Conservation (phyloP, 2,888 invertebrate species). For the Caenorhabditis sulstoni region DNA sequence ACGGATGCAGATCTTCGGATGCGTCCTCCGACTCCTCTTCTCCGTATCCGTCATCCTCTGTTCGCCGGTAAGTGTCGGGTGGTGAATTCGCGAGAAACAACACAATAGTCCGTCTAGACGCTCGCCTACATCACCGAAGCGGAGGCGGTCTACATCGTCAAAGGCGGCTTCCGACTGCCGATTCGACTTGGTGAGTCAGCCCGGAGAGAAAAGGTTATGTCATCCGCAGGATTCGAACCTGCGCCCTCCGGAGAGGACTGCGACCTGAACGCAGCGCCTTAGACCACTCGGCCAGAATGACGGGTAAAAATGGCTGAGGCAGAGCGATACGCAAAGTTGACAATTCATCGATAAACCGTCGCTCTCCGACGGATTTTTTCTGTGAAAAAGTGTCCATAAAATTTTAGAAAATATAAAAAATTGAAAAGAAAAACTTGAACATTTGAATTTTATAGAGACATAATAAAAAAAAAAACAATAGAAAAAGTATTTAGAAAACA, state of each 20-base stretch:
- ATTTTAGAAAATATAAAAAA: slow-evolving; percentile 6
- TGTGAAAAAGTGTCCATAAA: too few species aligned
- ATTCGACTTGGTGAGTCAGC: slow-evolving; percentile 32
- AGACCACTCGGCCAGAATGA: slow-evolving; percentile 86
- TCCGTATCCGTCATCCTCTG: slow-evolving; percentile 25
- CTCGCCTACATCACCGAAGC: slow-evolving; percentile 51
- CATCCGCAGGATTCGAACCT: slow-evolving; percentile 58
- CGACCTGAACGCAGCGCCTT: slow-evolving; percentile 89
- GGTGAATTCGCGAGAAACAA: neutral
- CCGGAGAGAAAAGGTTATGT: slow-evolving; percentile 3
- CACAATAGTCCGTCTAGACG: slow-evolving; percentile 19
- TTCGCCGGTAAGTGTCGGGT: slow-evolving; percentile 33
- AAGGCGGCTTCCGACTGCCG: slow-evolving; percentile 40
- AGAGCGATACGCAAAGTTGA: too few species aligned
- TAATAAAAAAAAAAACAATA: too few species aligned
- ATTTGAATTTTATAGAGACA: too few species aligned
- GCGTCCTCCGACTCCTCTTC: slow-evolving; percentile 35
- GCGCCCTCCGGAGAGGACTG: slow-evolving; percentile 84
- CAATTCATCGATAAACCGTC: too few species aligned
- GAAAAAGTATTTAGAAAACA: too few species aligned
- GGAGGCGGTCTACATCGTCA: slow-evolving; percentile 52
- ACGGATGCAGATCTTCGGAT: slow-evolving; percentile 27
- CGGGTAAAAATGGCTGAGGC: slow-evolving; percentile 10
- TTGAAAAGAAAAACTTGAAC: neutral
- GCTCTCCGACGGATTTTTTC: too few species aligned